A percentile compares a stretch with the other conserved stretches of the same genome.
These are phyloP conservation scores for Suillia variegata DNA, from an alignment of 2,888 invertebrate species.

Conservation along the genomic window DNA sequence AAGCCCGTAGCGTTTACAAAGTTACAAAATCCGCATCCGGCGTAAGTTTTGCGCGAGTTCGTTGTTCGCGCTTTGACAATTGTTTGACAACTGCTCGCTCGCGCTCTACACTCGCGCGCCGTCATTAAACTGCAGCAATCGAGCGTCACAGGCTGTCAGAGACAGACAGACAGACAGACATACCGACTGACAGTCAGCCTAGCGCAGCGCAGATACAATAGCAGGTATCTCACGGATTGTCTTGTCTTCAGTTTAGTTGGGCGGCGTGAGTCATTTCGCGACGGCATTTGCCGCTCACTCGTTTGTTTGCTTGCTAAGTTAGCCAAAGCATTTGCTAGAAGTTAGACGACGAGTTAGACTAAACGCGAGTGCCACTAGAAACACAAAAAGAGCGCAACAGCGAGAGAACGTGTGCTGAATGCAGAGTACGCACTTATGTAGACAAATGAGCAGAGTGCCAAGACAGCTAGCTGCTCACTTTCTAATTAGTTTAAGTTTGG, in stretches of 20 bases:
- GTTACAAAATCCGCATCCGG: no score
- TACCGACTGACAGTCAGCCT: not conserved
- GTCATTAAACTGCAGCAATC: slow-evolving; percentile 16
- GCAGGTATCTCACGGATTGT: slow-evolving; percentile 15
- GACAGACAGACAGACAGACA: not conserved
- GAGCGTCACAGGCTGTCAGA: not conserved
- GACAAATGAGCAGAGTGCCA: no score
- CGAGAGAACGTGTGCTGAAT: not conserved
- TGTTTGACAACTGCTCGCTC: slow-evolving; percentile 37
- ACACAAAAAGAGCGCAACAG: not conserved
- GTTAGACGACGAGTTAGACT: no score
- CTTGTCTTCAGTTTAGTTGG: no score
- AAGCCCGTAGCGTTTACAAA: no score
- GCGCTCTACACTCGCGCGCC: slow-evolving; percentile 5
- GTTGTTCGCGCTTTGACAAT: slow-evolving; percentile 38
- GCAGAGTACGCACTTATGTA: no score
- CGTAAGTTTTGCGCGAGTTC: slow-evolving; percentile 7
- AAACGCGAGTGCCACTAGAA: no score
- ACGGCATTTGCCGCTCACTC: no score
- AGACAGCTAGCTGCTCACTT: slow-evolving; percentile 9
- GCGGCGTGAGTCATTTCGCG: no score
- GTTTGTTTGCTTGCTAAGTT: no score
- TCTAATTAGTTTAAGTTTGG: slow-evolving; percentile 11
- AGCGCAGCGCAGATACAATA: no score
- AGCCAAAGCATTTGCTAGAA: no score